Evolutionary conservation across 2,113 vertebrate species (phyloP), one percentile per base, ranked within the genome.

Genomic region (Takifugu bimaculatus): DNA sequence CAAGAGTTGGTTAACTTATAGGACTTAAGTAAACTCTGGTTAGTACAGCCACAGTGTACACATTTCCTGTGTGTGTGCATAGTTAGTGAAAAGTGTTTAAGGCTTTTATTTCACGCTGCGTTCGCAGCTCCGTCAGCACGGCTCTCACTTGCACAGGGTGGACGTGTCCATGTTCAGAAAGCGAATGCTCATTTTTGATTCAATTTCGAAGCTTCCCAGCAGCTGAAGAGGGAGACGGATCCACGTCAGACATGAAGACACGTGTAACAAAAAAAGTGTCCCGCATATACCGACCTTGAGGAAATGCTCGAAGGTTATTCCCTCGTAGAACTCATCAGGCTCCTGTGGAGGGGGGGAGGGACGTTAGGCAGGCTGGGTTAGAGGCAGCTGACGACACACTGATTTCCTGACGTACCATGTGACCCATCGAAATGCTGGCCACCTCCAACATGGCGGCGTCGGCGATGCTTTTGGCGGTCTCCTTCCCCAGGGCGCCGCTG

Each of bases 381-480:
- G 44, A 13, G 12, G 20, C 20, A 3, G 6, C 4, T 12, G 12
- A 48, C 13, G 12, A 3, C n/a, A 6, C 3, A 15, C 5, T 48
- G 45, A n/a, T 12, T 14, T 48, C 45, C 14, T n/a, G 25, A 55
- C 88, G 57, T 88, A 98, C 95, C 96, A 95, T 97, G 73, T 93
- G 93, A 43, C 94, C 95, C 87, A 95, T 85, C 0, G 94, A 96
- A 70, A 95, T 93, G 69, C 91, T 94, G 74, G 95, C 96, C 0
- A 96, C 96, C 86, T 99, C 96, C 92, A 96, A 83, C 96, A 99
- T 99, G 89, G 96, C 96, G 10, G 96, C 95, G 0, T 99, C 95
- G 0, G 96, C 95, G 0, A 99, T 99, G 85, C 93, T 91, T 0
- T 93, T 95, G 51, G 90, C 89, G 0, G 88, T 90, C 54, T 96